Conservation (phyloP, 2,888 invertebrate species). For the Anagyrus pseudococci region DNA sequence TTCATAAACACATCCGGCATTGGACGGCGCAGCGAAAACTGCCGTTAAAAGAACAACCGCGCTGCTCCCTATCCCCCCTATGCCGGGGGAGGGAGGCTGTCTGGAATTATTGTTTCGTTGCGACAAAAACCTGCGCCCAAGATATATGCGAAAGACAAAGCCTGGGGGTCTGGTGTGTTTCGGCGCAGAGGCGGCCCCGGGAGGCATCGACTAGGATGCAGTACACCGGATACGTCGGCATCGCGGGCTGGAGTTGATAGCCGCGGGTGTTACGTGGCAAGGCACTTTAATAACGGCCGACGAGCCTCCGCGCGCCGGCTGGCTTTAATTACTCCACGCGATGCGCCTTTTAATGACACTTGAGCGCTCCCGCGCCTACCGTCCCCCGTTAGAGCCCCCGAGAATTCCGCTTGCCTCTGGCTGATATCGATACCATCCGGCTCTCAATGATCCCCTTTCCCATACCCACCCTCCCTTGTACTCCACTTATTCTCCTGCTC, state of each 20-base stretch:
- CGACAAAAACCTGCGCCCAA: background rate
- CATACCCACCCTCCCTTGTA: background rate
- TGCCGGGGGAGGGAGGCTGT: no score
- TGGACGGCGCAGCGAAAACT: no score
- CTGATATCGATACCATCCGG: background rate
- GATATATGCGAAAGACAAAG: background rate
- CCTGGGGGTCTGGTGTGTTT: background rate
- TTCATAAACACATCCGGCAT: no score
- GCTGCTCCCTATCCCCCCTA: no score
- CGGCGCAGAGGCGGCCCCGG: background rate
- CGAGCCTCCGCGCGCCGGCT: background rate
- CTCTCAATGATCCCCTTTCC: background rate
- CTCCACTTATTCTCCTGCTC: background rate
- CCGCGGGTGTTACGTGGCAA: constrained; percentile 18
- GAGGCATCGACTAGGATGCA: background rate
- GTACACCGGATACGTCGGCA: background rate
- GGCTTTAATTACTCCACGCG: background rate
- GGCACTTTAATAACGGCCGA: constrained; percentile 28
- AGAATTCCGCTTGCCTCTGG: background rate
- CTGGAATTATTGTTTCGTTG: background rate
- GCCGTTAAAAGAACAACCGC: no score
- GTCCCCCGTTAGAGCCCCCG: background rate
- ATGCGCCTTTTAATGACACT: background rate
- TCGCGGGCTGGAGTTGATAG: background rate
- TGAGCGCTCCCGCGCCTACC: background rate